These are phyloP conservation scores for Tolypeutes matacus DNA, from an alignment of 2,797 vertebrate species.

Conservation along the genomic window DNA sequence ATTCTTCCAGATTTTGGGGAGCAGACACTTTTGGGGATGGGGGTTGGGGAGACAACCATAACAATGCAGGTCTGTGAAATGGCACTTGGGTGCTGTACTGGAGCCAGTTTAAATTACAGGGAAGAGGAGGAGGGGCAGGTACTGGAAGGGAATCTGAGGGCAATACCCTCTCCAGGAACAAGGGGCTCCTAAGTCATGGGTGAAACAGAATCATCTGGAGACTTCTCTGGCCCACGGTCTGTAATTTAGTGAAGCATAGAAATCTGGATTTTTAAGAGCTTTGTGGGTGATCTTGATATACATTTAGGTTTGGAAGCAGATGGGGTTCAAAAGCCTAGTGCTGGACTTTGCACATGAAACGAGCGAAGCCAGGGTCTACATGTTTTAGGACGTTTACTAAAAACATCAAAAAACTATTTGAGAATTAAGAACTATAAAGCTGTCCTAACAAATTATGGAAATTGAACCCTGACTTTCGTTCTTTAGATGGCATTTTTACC, in stretches of 20 bases:
- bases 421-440: neutral
- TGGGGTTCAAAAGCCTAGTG: neutral
- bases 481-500: neutral
- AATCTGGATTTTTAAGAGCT: no score
- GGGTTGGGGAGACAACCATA: neutral
- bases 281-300: neutral
- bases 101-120: neutral
- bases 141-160: neutral
- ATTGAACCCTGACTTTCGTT: neutral
- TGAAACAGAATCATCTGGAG: neutral
- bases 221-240: neutral
- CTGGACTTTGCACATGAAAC: neutral
- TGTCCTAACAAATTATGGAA: neutral
- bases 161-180: neutral
- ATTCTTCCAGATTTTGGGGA: neutral
- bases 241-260: no score
- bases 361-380: neutral
- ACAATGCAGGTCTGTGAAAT: neutral
- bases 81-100: neutral
- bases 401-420: neutral
- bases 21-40: neutral
- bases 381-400: neutral
- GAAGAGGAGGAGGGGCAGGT: neutral
- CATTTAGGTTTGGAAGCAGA: neutral
- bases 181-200: neutral